phyloP scores from a whole-genome alignment of 2,888 invertebrate genomes.

The Microplitis deprimator region DNA sequence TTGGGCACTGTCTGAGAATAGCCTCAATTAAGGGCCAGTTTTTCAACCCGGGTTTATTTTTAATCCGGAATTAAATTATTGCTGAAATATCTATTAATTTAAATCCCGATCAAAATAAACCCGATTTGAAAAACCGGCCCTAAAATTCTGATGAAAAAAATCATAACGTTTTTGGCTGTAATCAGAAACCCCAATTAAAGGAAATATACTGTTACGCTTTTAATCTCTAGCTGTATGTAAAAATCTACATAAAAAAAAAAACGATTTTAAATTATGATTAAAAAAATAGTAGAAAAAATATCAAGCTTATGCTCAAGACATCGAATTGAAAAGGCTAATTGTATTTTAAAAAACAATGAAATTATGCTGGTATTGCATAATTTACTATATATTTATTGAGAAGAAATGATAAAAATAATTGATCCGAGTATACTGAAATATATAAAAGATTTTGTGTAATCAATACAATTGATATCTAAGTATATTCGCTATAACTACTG shows the following conservation, averaged over 20 bases:
- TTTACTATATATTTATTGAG: slow-evolving; percentile 15
- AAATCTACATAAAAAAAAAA: slow-evolving; percentile 40
- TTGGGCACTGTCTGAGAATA: no score
- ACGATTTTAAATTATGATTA: neutral
- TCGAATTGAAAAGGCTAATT: slow-evolving; percentile 49
- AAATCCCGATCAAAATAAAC: no score
- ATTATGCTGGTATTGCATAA: slow-evolving; percentile 32
- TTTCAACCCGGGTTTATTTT: no score
- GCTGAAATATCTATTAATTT: no score
- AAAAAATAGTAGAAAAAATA: slow-evolving; percentile 32
- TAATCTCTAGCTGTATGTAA: slow-evolving; percentile 42
- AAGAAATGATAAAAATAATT: neutral
- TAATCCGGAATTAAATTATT: no score
- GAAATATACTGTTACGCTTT: slow-evolving; percentile 23
- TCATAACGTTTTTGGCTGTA: slow-evolving; percentile 25
- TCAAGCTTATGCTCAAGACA: slow-evolving; percentile 25
- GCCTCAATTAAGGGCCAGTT: no score
- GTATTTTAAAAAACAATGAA: slow-evolving; percentile 39
- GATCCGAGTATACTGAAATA: neutral
- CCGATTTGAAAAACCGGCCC: no score
- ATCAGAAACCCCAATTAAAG: slow-evolving; percentile 32
- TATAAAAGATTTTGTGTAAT: slow-evolving; percentile 19
- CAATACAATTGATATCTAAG: slow-evolving; percentile 40
- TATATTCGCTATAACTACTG: slow-evolving; percentile 1
- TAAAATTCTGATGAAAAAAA: neutral